These are phyloP conservation scores for Allygus modestus DNA, from an alignment of 2,888 invertebrate genomes.

Conservation along the genomic window DNA sequence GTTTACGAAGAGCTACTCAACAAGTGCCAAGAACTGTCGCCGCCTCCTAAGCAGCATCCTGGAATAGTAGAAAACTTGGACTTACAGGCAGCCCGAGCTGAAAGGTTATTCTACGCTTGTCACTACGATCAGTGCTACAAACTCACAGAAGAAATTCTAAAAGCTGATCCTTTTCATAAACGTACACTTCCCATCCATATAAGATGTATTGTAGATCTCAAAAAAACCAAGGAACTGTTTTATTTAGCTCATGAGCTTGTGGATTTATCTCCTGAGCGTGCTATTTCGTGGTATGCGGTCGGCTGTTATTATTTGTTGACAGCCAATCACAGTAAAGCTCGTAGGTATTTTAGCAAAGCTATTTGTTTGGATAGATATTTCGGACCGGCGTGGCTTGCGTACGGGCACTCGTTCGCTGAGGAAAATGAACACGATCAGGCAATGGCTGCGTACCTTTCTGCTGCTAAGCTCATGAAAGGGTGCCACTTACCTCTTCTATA, in stretches of 20 bases:
- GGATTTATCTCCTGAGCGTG: slow-evolving; percentile 93
- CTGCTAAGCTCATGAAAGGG: slow-evolving; percentile 96
- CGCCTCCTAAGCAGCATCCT: slow-evolving; percentile 57
- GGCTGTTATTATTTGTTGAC: slow-evolving; percentile 98
- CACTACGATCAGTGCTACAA: slow-evolving; percentile 86
- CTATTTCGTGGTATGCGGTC: slow-evolving; percentile 97
- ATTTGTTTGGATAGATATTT: slow-evolving; percentile 93
- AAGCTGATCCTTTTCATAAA: slow-evolving; percentile 88
- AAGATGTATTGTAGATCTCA: slow-evolving; percentile 88
- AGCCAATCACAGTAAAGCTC: slow-evolving; percentile 76
- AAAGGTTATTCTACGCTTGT: slow-evolving; percentile 89
- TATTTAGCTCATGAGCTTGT: slow-evolving; percentile 95
- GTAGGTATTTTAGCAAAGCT: slow-evolving; percentile 80
- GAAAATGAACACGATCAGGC: slow-evolving; percentile 99
- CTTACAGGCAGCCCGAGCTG: slow-evolving; percentile 85
- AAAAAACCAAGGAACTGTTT: slow-evolving; percentile 89
- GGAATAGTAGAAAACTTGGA: slow-evolving; percentile 81
- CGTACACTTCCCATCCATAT: slow-evolving; percentile 88
- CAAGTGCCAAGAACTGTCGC: slow-evolving; percentile 84
- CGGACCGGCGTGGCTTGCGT: slow-evolving; percentile 98
- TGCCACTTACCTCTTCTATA: slow-evolving; percentile 97
- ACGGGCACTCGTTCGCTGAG: slow-evolving; percentile 98
- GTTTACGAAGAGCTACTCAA: slow-evolving; percentile 89
- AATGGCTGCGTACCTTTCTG: slow-evolving; percentile 99
- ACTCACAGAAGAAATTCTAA: slow-evolving; percentile 84